Evolutionary conservation across 2,797 vertebrate genomes (phyloP).

Genomic region (Mastacembelus armatus): DNA sequence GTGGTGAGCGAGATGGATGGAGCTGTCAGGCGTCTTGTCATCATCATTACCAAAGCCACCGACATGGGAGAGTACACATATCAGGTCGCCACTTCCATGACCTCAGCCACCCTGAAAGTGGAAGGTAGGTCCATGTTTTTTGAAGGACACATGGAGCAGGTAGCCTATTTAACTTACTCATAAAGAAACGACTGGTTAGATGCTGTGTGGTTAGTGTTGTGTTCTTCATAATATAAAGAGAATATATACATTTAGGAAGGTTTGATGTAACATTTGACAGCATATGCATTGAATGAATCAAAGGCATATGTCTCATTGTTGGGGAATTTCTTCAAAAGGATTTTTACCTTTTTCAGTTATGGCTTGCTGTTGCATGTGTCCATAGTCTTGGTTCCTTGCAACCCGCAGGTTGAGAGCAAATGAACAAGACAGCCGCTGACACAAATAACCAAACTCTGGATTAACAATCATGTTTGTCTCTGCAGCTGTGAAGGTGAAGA

Average conservation of each 20-base stretch:
- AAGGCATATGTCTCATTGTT: too few relatives aligned
- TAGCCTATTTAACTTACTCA: background rate
- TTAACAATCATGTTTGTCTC: background rate
- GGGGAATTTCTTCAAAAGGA: too few relatives aligned
- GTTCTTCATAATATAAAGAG: too few relatives aligned
- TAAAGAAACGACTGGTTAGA: too few relatives aligned
- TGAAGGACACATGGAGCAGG: background rate
- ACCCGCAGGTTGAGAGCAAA: background rate
- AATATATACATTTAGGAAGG: too few relatives aligned
- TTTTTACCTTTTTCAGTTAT: too few relatives aligned
- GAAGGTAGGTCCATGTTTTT: slow-evolving; percentile 86
- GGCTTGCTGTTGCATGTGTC: background rate
- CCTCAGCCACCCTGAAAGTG: slow-evolving; percentile 91
- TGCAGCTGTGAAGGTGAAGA: slow-evolving; percentile 97
- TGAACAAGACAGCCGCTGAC: background rate
- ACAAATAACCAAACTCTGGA: background rate
- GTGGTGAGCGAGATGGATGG: slow-evolving; percentile 86
- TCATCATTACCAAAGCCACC: slow-evolving; percentile 87
- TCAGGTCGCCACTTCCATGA: slow-evolving; percentile 95
- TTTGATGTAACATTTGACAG: too few relatives aligned
- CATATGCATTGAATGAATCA: too few relatives aligned
- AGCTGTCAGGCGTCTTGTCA: slow-evolving; percentile 87
- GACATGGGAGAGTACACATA: slow-evolving; percentile 96
- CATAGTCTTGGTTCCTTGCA: too few relatives aligned
- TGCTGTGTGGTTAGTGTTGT: too few relatives aligned